Conservation (phyloP, 2,797 vertebrate species). For the Cyclura pinguis region DNA sequence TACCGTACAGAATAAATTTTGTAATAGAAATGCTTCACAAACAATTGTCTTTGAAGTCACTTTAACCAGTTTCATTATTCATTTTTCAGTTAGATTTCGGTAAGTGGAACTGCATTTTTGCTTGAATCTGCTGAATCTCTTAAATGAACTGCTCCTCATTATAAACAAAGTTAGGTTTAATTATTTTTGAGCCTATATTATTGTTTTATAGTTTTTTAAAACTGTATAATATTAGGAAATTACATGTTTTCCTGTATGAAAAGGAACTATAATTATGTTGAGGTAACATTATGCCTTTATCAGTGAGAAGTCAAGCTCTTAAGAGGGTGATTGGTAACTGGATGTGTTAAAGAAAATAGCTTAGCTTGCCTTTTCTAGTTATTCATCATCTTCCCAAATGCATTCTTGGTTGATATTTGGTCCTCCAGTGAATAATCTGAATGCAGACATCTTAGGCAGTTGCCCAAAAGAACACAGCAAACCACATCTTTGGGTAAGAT, state of each 20-base stretch:
- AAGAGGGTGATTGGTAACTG: not conserved
- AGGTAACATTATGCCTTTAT: not conserved
- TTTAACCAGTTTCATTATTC: conserved; percentile 50
- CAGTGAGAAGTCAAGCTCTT: not conserved
- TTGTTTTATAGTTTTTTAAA: not conserved
- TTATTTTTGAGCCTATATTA: not conserved
- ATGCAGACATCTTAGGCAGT: not conserved
- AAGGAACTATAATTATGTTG: not conserved
- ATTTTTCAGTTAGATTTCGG: conserved; percentile 35
- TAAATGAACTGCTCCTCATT: conserved; percentile 2
- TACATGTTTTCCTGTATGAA: not conserved
- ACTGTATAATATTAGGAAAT: not conserved
- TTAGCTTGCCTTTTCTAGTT: not conserved
- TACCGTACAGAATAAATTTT: conserved; percentile 67
- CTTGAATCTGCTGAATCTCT: conserved; percentile 24
- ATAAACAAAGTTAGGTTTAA: not conserved
- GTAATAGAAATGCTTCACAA: conserved; percentile 10
- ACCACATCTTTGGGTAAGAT: not conserved
- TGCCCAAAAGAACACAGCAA: not conserved
- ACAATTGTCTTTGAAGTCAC: conserved; percentile 30
- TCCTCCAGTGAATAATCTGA: not conserved
- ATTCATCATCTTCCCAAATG: not conserved
- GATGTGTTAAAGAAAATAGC: not conserved
- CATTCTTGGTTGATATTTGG: not conserved
- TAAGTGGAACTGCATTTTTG: conserved; percentile 35